phyloP scores from a whole-genome alignment of 2,113 vertebrate species.

The Raja brachyura region DNA sequence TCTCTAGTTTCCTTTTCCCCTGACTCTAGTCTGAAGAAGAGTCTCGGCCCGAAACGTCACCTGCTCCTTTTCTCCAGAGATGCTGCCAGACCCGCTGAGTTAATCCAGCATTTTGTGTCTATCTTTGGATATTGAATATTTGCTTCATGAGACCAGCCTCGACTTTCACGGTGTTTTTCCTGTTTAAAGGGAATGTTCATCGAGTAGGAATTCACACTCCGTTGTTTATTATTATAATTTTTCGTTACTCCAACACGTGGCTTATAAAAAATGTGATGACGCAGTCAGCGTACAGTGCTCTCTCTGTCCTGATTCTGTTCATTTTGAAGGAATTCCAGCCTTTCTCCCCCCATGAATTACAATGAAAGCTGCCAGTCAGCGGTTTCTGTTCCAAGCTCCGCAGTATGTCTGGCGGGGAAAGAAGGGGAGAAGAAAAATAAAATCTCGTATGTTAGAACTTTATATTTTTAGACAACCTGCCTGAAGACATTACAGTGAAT shows the following conservation, averaged over 20 bases:
- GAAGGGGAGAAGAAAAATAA: not conserved
- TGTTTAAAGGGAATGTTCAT: constrained; percentile 29
- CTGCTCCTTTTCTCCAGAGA: too few relatives aligned
- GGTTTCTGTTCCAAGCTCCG: not conserved
- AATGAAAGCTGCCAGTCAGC: constrained; percentile 9
- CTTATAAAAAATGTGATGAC: constrained; percentile 6
- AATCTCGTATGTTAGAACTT: not conserved
- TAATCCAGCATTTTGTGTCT: too few relatives aligned
- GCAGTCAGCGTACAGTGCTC: not conserved
- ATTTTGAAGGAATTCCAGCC: constrained; percentile 24
- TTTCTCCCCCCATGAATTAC: too few relatives aligned
- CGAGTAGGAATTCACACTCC: constrained; percentile 20
- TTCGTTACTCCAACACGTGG: constrained; percentile 20
- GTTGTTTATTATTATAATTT: constrained; percentile 34
- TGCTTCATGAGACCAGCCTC: not conserved
- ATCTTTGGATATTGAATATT: not conserved
- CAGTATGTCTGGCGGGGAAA: not conserved
- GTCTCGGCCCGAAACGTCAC: too few relatives aligned
- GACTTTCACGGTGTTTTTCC: not conserved
- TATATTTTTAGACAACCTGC: not conserved
- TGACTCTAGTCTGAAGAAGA: too few relatives aligned
- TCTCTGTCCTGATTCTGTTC: not conserved
- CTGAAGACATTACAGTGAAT: not conserved
- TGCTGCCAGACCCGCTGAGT: too few relatives aligned
- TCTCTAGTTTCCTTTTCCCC: too few relatives aligned